Base-by-base conservation (phyloP, 2,888 invertebrate species). In the Smittia sp. region DNA sequence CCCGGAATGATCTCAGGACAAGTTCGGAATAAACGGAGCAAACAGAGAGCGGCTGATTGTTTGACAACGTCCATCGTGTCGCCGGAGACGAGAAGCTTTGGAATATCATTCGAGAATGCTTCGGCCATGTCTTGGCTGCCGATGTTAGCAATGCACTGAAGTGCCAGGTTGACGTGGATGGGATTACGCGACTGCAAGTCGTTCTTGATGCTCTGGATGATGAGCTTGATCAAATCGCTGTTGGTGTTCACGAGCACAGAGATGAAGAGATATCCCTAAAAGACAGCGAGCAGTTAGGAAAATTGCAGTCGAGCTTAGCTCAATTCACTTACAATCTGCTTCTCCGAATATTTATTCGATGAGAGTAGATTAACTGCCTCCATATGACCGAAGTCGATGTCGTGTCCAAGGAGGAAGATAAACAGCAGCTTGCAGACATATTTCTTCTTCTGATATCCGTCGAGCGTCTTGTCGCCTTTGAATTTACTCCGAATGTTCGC, bases 311-410 rank as follows among this genome's bases (percentile, higher is more conserved):
- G 46, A 11, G 46, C n/a, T 46, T n/a, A n/a, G 32, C 32, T 32
- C 46, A 46, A n/a, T 46, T 46, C 75, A 85, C 88, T 86, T 85
- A 91, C 96, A 84, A 99, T 99, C 87, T 99, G 99, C 86, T 99
- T 99, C 83, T 99, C 99, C 69, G 99, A 98, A 85, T 99, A 99
- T 86, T 99, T 99, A 83, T 99, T 99, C 75, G 99, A 99, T 76
- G 98, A 98, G 75, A 99, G 88, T 77, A 99, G 86, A 84, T 99
- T 99, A 78, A 99, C 99, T 72, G 99, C 99, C 85, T 99, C 99
- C 98, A 99, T 99, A 84, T 99, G 98, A 76, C 99, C 99, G 84
- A 99, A 99, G 85, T 99, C 99, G 82, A 99, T 99, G 85, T 99
- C 99, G 85, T 99, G 98, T 77, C 99, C 99, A 79, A 99, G 89